Evolutionary conservation across 1,140 invertebrate species (phyloP).

Genomic region (Drosophila lini): DNA sequence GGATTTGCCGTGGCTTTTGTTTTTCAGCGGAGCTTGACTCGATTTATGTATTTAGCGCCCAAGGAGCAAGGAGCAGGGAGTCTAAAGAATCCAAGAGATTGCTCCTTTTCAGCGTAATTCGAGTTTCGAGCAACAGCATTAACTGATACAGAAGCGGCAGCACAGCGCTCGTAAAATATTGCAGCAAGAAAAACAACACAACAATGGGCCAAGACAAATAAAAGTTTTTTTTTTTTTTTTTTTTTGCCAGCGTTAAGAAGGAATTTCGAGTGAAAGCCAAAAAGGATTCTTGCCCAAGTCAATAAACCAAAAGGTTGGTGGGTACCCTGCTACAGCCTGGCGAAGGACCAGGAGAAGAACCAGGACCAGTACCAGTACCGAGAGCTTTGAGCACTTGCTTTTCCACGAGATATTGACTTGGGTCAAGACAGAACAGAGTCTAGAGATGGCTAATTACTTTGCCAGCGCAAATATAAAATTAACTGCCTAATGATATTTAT

Average conservation of each 20-base stretch:
- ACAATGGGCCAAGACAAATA: constrained; percentile 60
- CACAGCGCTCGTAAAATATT: constrained; percentile 50
- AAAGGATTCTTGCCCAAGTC: constrained; percentile 57
- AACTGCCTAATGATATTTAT: constrained; percentile 50
- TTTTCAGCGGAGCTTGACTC: constrained; percentile 24
- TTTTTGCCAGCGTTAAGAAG: constrained; percentile 22
- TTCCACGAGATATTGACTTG: constrained; percentile 16
- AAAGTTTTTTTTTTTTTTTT: constrained; percentile 46
- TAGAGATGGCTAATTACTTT: constrained; percentile 42
- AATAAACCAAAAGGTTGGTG: constrained; percentile 46
- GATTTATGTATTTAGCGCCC: constrained; percentile 62
- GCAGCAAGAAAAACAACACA: constrained; percentile 39
- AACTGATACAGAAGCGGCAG: constrained; percentile 1
- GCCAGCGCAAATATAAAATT: constrained; percentile 43
- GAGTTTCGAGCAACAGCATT: constrained; percentile 39
- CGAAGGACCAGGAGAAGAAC: background rate
- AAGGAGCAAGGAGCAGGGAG: background rate
- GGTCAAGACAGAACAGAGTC: background rate
- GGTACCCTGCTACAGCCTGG: background rate
- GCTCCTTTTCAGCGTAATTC: constrained; percentile 58
- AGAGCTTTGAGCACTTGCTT: background rate
- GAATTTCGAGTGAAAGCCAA: constrained; percentile 52
- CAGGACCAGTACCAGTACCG: background rate
- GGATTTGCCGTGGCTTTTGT: constrained; percentile 17
- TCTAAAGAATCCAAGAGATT: constrained; percentile 2